Evolutionary conservation across 1,140 invertebrate genomes (phyloP), one percentile per base, ranked within the genome.

Genomic region (Drosophila pallidifrons): DNA sequence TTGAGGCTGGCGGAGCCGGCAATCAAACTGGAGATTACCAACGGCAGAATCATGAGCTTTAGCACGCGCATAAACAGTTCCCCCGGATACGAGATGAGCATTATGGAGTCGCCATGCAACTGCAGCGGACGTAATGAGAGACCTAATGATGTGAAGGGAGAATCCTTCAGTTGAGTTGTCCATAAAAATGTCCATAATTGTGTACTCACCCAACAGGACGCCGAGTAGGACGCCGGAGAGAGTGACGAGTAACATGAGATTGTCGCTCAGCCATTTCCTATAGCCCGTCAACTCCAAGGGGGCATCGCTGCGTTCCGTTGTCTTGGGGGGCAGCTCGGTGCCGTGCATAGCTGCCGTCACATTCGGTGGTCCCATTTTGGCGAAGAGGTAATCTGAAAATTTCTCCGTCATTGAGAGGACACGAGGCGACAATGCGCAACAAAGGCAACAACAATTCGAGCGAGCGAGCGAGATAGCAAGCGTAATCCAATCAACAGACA

Each of bases 61-160:
- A 98, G 93, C 30, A 97, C 93, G 81, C 97, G 95, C 96, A 98
- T 98, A 91, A 98, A 98, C 6, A 98, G 93, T 87, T 98, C 97
- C 57, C 97, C 97, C n/a, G 97, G 97, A 93, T 98, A 98, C 1
- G 96, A 96, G 70, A 99, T 96, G 73, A 98, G 93, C 93, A 96
- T 95, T 7, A 97, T 95, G 10, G 95, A 95, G 83, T 97, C 96
- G 49, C 95, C 94, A 66, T 95, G 95, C 20, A 96, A 94, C 59
- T 95, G 92, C 43, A 95, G 93, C 8, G 95, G 94, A 77, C 96
- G 94, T 55, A 98, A 93, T 52, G 94, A 94, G 81, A 97, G 95
- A 70, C 97, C 97, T 97, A 25, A 25, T 25, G 20, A 25, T 25
- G 20, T 25, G n/a, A 0, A 5, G 0, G 25, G 32, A 25, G 5